Conservation (phyloP, 2,888 invertebrate genomes). For the Heliconius sara region DNA sequence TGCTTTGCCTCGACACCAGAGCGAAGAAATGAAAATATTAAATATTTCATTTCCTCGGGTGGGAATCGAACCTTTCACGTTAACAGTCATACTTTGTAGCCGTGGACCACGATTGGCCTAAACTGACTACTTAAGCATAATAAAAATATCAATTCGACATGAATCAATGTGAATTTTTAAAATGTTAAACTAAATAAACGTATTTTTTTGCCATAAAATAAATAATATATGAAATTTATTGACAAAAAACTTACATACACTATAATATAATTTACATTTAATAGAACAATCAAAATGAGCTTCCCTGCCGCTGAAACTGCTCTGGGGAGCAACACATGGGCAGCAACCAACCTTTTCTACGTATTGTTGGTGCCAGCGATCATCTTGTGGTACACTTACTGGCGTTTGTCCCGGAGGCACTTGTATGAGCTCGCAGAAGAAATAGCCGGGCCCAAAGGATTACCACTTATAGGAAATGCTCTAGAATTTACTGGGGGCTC, state of each 20-base stretch:
- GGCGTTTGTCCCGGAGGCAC: conserved; percentile 89
- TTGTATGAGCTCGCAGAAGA: conserved; percentile 88
- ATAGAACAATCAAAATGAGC: conserved; percentile 59
- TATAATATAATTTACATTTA: conserved; percentile 1
- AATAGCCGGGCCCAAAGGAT: conserved; percentile 88
- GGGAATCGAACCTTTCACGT: too few species aligned
- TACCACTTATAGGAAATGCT: conserved; percentile 90
- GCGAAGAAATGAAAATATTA: too few species aligned
- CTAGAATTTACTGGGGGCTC: conserved; percentile 89
- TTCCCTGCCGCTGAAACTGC: conserved; percentile 74
- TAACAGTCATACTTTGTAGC: too few species aligned
- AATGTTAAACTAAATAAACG: not conserved
- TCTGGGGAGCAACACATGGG: conserved; percentile 76
- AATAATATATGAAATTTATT: not conserved
- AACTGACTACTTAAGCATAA: too few species aligned
- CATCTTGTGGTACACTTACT: conserved; percentile 89
- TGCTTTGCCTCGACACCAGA: too few species aligned
- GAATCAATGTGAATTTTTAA: not conserved
- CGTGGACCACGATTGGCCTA: too few species aligned
- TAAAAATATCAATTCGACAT: not conserved
- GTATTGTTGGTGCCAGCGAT: conserved; percentile 88
- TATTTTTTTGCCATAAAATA: not conserved
- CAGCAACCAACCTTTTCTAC: conserved; percentile 88
- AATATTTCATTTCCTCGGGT: too few species aligned
- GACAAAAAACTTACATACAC: not conserved